Evolutionary conservation across 1,140 invertebrate genomes (phyloP), one percentile per base, ranked within the genome.

Genomic region (Aleiodes sp.): DNA sequence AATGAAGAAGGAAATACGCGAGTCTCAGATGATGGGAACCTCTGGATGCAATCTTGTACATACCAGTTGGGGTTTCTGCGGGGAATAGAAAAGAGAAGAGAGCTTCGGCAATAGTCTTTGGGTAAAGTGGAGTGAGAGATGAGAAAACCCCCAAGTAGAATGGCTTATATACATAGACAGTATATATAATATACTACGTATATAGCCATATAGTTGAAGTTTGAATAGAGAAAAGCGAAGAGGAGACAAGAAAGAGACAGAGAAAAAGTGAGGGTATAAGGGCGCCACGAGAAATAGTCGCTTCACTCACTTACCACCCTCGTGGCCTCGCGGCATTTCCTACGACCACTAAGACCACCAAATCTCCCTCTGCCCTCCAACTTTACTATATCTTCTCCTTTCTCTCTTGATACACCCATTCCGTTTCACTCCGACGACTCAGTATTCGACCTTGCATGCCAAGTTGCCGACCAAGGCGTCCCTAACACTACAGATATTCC

Each of bases 221-320:
- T 52, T 52, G 46, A 52, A 52, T 52, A 12, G 46, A 21, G 21
- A 24, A 21, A 71, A 63, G 66, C 12, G 63, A 68, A 37, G 60
- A 59, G 31, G 59, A 35, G 64, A 67, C 59, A 31, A 65, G 65
- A 56, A 37, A 60, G 41, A 61, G 41, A 46, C 14, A 7, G 41
- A 31, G 14, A 26, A 19, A 29, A 63, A 59, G 66, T 65, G 59
- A 41, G 29, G 35, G 60, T 52, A 43, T 71, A 74, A 76, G 76
- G 33, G 76, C 76, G 80, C 75, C 77, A 79, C 73, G 79, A 78
- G 78, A 83, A 80, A 82, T 59, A 82, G 82, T 83, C 79, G 80
- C 79, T 69, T 83, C 82, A 82, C 82, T 83, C 81, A 84, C 82
- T 82, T 84, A 82, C 81, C 80, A 82, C 82, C 79, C 82, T 83